Base-by-base conservation (phyloP, 1,140 invertebrate genomes). In the Drosophila fuyamai region DNA sequence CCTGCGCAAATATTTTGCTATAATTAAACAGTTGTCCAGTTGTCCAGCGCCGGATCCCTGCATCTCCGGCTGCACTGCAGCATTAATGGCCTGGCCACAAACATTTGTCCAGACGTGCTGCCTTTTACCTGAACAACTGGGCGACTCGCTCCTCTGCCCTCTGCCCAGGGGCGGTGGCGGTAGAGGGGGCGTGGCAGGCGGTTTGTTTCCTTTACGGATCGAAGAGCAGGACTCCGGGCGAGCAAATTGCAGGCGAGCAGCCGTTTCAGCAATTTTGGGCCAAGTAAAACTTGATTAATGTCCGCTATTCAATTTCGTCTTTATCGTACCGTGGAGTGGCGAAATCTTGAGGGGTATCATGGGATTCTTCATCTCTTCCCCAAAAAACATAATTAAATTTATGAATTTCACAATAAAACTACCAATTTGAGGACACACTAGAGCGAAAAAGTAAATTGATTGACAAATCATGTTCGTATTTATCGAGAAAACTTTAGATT, bases 21-120 rank as follows among this genome's bases (percentile, higher is more conserved):
- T 81, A 81, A 81, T 81, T 71, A 63, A 59, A 53, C 47, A 44
- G 70, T 46, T 53, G 62, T 55, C 66, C 65, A 36, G 54, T 43
- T 36, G 13, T 16, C 36, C 29, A 66, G 16, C 13, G 12, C 48
- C 0, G 41, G 12, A 18, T 27, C 13, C 53, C 18, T 0, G 18
- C 13, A 35, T 36, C 7, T 32, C 10, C 9, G 18, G 61, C 41
- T 23, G 44, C 57, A 66, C 43, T 62, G 78, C 65, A 73, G 58
- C 79, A 70, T 81, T 81, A 81, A 81, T 81, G 62, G 79, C 55
- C 62, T 60, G 60, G 51, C 72, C 79, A 59, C 73, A 81, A 61
- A 76, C 57, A 71, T 59, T 72, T 41, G 56, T 63, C 18, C 53
- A 60, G 47, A 48, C 57, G 35, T 13, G 65, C 72, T 76, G 71